Evolutionary conservation across 2,888 invertebrate species (phyloP).

Genomic region (Metallyticus violacea): DNA sequence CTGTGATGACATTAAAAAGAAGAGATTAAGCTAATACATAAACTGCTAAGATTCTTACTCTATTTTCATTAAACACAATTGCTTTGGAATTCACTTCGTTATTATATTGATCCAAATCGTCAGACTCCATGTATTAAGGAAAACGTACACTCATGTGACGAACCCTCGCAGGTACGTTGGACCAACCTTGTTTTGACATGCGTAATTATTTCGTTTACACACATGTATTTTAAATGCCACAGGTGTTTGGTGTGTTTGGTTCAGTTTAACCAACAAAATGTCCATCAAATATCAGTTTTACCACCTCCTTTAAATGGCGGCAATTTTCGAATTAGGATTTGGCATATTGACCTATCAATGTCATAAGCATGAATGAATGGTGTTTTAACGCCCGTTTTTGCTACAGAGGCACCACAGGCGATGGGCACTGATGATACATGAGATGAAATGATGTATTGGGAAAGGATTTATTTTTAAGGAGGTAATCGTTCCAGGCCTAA

Average conservation of each 20-base stretch:
- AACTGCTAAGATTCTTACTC: background rate
- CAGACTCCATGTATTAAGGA: background rate
- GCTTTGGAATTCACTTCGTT: background rate
- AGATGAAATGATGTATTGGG: too few species aligned
- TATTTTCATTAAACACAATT: background rate
- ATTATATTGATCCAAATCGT: background rate
- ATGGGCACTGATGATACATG: too few species aligned
- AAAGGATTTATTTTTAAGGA: too few species aligned
- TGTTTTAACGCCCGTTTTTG: too few species aligned
- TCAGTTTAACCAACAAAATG: background rate
- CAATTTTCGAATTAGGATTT: background rate
- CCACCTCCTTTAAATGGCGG: background rate
- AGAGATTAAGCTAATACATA: too few species aligned
- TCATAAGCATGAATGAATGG: too few species aligned
- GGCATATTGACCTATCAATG: too few species aligned
- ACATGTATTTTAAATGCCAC: background rate
- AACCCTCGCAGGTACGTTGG: background rate
- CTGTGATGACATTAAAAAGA: too few species aligned
- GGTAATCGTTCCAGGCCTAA: too few species aligned
- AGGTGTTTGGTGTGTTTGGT: background rate
- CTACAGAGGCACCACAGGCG: too few species aligned
- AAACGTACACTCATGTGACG: background rate
- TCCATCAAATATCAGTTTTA: background rate
- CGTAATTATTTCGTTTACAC: background rate
- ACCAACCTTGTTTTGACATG: background rate